Conservation (phyloP, 2,797 vertebrate species). For the Hippopotamyrus pictus region DNA sequence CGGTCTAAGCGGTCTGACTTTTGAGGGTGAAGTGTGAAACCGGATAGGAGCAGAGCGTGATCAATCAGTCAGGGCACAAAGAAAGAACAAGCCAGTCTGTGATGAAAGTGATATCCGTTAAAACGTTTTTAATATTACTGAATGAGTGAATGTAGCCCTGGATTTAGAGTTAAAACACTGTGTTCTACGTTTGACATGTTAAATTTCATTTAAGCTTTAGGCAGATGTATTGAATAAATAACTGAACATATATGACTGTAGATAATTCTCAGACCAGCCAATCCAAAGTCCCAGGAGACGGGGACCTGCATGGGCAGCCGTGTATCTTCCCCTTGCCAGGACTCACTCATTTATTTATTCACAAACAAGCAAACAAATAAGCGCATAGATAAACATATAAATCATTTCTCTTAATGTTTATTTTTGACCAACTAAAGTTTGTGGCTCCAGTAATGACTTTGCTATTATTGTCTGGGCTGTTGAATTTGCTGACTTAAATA, state of each 20-base stretch:
- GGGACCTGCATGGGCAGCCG: not conserved
- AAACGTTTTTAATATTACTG: not conserved
- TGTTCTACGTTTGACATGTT: not conserved
- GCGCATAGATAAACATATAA: not conserved
- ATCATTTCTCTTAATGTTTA: not conserved
- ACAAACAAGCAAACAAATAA: not conserved
- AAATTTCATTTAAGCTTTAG: not conserved
- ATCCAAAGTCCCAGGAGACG: not conserved
- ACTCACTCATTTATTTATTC: not conserved
- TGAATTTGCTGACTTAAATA: not conserved
- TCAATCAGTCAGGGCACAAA: not conserved
- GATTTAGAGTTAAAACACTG: not conserved
- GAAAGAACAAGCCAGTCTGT: not conserved
- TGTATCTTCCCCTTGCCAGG: not conserved
- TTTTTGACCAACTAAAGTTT: not conserved
- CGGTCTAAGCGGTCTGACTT: conserved; percentile 7
- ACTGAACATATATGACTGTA: not conserved
- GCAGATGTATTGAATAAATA: not conserved
- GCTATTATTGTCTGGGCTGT: not conserved
- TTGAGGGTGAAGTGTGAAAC: conserved; percentile 18
- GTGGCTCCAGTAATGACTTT: not conserved
- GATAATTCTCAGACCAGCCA: not conserved
- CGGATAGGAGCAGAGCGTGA: not conserved
- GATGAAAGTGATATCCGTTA: not conserved
- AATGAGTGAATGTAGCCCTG: not conserved